These are phyloP conservation scores for Marcusenius ussheri DNA, from an alignment of 2,113 vertebrate genomes.

Conservation along the genomic window DNA sequence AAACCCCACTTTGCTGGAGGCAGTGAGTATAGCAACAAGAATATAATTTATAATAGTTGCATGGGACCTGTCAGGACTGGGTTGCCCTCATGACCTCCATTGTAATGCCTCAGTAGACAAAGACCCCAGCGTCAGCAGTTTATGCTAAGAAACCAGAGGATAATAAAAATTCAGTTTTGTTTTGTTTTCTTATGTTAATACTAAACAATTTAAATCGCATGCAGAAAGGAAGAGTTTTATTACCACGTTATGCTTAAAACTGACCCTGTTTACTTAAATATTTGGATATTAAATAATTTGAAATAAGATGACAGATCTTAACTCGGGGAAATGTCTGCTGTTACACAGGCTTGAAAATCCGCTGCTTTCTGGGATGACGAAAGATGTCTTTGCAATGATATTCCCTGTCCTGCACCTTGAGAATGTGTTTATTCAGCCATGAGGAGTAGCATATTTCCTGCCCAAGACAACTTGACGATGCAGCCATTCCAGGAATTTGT, in stretches of 20 bases:
- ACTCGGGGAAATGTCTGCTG: neutral
- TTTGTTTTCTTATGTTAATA: neutral
- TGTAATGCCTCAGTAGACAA: neutral
- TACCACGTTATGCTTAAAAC: neutral
- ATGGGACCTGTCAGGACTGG: neutral
- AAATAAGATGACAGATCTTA: neutral
- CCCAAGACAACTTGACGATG: neutral
- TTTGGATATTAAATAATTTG: neutral
- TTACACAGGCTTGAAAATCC: neutral
- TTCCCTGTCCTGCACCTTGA: neutral
- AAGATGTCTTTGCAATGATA: neutral
- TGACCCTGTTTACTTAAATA: neutral
- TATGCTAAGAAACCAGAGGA: neutral
- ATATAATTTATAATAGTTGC: neutral
- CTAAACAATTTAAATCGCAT: neutral
- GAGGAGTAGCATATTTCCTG: neutral
- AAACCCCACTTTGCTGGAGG: neutral
- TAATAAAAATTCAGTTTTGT: neutral
- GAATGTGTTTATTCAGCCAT: constrained; percentile 1
- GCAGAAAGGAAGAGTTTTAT: neutral
- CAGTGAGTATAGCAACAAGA: neutral
- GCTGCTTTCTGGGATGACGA: neutral
- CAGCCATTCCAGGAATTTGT: neutral
- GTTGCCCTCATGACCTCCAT: neutral
- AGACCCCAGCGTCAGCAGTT: neutral